Conservation (phyloP, 2,888 invertebrate genomes). For the Blera fallax region DNA sequence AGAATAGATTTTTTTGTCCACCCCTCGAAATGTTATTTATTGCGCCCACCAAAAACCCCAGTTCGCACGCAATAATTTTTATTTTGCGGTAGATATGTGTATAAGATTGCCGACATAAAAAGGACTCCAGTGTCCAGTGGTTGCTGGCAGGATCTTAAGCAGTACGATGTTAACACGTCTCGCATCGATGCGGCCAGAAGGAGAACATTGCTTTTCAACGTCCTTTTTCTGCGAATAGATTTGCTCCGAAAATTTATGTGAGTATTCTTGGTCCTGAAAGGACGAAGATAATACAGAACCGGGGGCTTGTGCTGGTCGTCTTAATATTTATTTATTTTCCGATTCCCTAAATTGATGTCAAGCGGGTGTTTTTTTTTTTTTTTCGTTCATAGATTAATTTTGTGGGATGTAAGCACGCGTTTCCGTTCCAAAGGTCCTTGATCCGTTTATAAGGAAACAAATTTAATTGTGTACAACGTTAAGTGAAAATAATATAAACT, state of each 20-base stretch:
- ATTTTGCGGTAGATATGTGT: conserved; percentile 63
- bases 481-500: background rate
- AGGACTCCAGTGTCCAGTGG: conserved; percentile 45
- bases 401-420: background rate
- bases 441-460: conserved; percentile 3
- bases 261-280: conserved; percentile 23
- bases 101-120: conserved; percentile 13
- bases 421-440: background rate
- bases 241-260: conserved; percentile 44
- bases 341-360: conserved; percentile 64
- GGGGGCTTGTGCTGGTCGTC: conserved; percentile 36
- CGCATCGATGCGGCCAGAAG: conserved; percentile 22
- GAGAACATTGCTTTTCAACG: conserved; percentile 27
- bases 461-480: conserved; percentile 15
- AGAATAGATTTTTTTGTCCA: background rate
- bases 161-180: conserved; percentile 49
- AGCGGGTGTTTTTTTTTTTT: conserved; percentile 36
- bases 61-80: conserved; percentile 72
- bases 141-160: conserved; percentile 47
- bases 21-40: conserved; percentile 61
- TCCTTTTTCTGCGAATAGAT: background rate
- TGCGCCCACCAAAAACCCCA: conserved; percentile 50
- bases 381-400: conserved; percentile 47
- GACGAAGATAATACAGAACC: conserved; percentile 43
- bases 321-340: conserved; percentile 70